These are phyloP conservation scores for Tenebrio molitor DNA, from an alignment of 1,140 invertebrate genomes.

Conservation along the genomic window DNA sequence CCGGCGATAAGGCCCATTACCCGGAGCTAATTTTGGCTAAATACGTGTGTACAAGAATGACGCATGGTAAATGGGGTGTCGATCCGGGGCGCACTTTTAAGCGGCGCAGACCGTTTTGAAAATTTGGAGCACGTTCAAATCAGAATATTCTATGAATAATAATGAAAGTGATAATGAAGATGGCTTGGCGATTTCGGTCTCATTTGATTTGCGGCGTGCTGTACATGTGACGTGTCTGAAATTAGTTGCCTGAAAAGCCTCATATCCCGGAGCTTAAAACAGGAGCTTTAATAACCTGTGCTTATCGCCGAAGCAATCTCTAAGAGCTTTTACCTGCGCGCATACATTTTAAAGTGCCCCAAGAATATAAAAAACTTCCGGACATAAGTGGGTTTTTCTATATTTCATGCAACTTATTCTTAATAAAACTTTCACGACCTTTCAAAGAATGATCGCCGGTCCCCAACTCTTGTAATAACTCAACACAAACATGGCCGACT, in stretches of 20 bases:
- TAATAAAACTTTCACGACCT: slow-evolving; percentile 55
- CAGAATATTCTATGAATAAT: slow-evolving; percentile 34
- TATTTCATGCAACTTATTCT: slow-evolving; percentile 50
- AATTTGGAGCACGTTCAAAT: slow-evolving; percentile 26
- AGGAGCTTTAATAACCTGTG: slow-evolving; percentile 38
- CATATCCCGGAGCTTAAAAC: slow-evolving; percentile 35
- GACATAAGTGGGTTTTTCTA: slow-evolving; percentile 49
- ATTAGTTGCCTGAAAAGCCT: slow-evolving; percentile 35
- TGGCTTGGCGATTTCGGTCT: slow-evolving; percentile 24
- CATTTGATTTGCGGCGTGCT: slow-evolving; percentile 13
- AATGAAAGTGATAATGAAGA: slow-evolving; percentile 36
- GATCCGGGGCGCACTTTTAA: background rate
- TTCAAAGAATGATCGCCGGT: slow-evolving; percentile 50
- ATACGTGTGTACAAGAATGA: background rate
- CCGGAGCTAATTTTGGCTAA: background rate
- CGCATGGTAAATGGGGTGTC: background rate
- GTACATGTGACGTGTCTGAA: slow-evolving; percentile 34
- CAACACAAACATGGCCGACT: slow-evolving; percentile 37
- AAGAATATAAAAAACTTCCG: slow-evolving; percentile 50
- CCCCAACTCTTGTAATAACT: slow-evolving; percentile 38
- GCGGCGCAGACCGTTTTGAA: slow-evolving; percentile 17
- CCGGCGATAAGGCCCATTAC: background rate
- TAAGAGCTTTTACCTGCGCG: slow-evolving; percentile 51
- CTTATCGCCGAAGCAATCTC: slow-evolving; percentile 32
- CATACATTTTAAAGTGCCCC: slow-evolving; percentile 45